phyloP scores from a whole-genome alignment of 2,113 vertebrate genomes.

The Acrocephalus kingi region DNA sequence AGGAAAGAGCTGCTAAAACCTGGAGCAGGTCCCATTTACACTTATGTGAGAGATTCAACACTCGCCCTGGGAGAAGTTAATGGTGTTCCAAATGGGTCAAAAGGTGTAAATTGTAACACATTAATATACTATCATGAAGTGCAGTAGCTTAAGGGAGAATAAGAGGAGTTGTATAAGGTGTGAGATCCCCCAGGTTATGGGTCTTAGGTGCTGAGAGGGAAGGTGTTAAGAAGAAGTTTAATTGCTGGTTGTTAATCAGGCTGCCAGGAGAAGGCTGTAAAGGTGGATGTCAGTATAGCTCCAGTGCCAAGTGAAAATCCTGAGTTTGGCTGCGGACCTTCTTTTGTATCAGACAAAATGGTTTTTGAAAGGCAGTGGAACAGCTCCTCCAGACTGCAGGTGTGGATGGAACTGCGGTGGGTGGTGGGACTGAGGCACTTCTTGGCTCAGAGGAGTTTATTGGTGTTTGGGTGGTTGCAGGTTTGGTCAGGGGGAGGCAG shows the following conservation, averaged over 20 bases:
- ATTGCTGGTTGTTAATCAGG: neutral
- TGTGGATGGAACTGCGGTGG: neutral
- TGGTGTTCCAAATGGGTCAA: neutral
- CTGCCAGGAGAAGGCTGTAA: neutral
- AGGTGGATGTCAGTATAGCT: neutral
- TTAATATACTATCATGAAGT: neutral
- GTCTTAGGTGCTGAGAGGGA: neutral
- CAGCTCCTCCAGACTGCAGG: neutral
- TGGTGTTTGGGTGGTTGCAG: accelerated
- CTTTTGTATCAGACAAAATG: neutral
- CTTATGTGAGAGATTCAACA: accelerated
- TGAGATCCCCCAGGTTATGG: neutral
- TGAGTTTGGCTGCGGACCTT: neutral
- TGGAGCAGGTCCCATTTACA: neutral
- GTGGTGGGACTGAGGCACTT: neutral
- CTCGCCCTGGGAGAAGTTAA: neutral
- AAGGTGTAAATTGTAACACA: neutral
- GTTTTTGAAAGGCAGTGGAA: neutral
- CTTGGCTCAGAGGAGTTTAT: neutral
- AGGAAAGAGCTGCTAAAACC: neutral
- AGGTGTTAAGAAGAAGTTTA: neutral
- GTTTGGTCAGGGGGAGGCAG: neutral
- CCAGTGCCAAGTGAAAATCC: neutral
- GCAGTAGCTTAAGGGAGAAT: neutral
- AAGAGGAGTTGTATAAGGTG: neutral